A percentile compares a stretch with the other conserved stretches of the same genome.
Evolutionary conservation across 2,113 vertebrate genomes (phyloP).

Genomic region (Buteo buteo): DNA sequence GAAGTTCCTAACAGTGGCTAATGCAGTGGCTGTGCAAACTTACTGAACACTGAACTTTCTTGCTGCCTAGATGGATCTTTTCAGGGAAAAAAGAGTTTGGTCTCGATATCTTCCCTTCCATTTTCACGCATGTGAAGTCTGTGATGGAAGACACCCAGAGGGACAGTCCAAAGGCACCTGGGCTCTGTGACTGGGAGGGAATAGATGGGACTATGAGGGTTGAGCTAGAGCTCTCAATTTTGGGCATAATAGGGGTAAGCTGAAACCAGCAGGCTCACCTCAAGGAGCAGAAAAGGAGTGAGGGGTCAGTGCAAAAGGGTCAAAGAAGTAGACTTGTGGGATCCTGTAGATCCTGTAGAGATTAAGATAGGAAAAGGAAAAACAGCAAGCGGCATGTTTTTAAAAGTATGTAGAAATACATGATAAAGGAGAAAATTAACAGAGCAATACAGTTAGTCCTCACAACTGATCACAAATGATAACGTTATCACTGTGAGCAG

Average conservation of each 20-base stretch:
- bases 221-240: neutral
- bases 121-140: neutral
- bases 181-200: neutral
- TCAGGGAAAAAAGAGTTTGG: neutral
- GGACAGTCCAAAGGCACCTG: neutral
- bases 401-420: neutral
- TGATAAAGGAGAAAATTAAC: neutral
- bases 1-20: neutral
- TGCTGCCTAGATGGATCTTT: neutral
- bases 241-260: neutral
- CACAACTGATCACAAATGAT: neutral
- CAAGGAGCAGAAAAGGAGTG: neutral
- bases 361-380: neutral
- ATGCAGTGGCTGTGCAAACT: neutral
- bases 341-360: neutral
- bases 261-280: neutral
- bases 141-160: neutral
- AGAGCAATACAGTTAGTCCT: neutral
- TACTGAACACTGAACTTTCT: neutral
- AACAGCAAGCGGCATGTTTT: neutral
- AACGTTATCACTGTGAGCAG: neutral
- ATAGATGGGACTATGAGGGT: neutral
- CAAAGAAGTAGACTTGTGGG: neutral
- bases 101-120: fast-evolving
- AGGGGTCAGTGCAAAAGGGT: neutral